These are phyloP conservation scores for Sparidentex hasta DNA, from an alignment of 2,797 vertebrate genomes.

Conservation along the genomic window DNA sequence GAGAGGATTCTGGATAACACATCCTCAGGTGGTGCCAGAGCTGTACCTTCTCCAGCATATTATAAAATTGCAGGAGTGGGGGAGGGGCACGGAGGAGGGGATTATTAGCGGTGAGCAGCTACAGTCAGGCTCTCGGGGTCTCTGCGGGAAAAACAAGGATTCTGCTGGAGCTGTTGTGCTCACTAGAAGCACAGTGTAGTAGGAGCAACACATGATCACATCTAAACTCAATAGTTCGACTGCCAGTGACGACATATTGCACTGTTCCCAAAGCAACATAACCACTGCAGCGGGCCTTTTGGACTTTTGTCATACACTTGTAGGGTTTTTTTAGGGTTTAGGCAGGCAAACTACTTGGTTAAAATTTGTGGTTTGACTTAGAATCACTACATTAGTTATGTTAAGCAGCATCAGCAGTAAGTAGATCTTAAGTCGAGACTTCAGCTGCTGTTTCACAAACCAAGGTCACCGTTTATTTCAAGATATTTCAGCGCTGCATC, in stretches of 20 bases:
- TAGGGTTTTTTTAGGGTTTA: too few relatives aligned
- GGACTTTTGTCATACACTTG: too few relatives aligned
- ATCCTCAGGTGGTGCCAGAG: neutral
- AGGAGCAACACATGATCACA: too few relatives aligned
- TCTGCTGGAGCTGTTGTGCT: neutral
- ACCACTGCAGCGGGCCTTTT: too few relatives aligned
- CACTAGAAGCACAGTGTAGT: neutral
- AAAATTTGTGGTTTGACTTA: too few relatives aligned
- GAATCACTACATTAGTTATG: too few relatives aligned
- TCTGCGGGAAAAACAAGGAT: neutral
- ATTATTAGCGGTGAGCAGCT: neutral
- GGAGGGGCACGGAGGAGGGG: neutral
- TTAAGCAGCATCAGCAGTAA: neutral
- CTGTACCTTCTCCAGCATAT: neutral
- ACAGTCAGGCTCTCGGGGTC: neutral
- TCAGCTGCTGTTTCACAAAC: neutral
- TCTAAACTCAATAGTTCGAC: too few relatives aligned
- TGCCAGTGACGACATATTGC: too few relatives aligned
- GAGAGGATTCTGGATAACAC: too few relatives aligned
- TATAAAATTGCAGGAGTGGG: neutral
- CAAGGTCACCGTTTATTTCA: neutral
- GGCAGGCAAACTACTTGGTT: too few relatives aligned
- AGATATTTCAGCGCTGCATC: neutral
- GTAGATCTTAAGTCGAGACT: neutral
- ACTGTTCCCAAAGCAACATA: too few relatives aligned